Conservation (phyloP, 2,888 invertebrate species). For the Acrocyrtus sp. region DNA sequence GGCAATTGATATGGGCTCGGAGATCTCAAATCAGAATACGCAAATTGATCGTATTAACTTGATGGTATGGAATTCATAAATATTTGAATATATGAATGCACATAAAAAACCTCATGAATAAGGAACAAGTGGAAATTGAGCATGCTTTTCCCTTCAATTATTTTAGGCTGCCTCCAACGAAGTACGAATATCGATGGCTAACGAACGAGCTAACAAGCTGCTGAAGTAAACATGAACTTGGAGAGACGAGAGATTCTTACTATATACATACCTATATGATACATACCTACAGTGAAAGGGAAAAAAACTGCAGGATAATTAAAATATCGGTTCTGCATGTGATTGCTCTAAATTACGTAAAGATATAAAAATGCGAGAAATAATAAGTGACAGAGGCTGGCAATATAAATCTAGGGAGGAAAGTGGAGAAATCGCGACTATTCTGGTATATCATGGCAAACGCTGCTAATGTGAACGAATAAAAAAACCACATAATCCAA, state of each 20-base stretch:
- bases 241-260: constrained; percentile 30
- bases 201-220: constrained; percentile 96
- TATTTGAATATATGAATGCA: background rate
- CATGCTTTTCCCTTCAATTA: constrained; percentile 47
- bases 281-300: background rate
- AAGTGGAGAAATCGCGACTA: background rate
- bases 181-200: constrained; percentile 95
- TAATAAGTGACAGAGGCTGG: constrained; percentile 14
- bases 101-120: too few relatives aligned
- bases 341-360: constrained; percentile 33
- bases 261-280: constrained; percentile 12
- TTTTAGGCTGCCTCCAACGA: constrained; percentile 88
- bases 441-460: too few relatives aligned
- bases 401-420: constrained; percentile 19
- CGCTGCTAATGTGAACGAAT: too few relatives aligned
- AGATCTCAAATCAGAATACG: constrained; percentile 96
- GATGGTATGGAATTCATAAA: constrained; percentile 77
- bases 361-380: constrained; percentile 3
- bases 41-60: constrained; percentile 98
- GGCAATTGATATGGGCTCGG: constrained; percentile 99
- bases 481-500: too few relatives aligned
- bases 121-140: too few relatives aligned
- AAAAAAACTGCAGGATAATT: constrained; percentile 18
- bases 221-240: constrained; percentile 67
- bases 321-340: constrained; percentile 33